Percentiles rank a stretch among this genome's conserved stretches.
Evolutionary conservation across 2,797 vertebrate species (phyloP).

Genomic region (Coregonus sp.): DNA sequence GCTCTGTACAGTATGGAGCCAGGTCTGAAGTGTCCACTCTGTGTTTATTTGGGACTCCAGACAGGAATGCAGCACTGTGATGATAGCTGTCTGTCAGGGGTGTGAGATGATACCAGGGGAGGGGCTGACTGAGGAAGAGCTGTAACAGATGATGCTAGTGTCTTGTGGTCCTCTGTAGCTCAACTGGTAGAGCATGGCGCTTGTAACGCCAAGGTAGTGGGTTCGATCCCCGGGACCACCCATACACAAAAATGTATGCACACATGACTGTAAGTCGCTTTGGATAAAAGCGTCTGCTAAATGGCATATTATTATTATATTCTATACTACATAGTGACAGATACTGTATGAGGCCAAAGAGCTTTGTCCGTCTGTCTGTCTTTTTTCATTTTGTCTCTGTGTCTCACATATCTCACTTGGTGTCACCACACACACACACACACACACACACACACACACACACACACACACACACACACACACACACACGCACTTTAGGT

Average conservation of each 20-base stretch:
- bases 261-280: too few relatives aligned
- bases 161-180: background rate
- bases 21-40: background rate
- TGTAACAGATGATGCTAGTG: background rate
- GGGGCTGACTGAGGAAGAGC: background rate
- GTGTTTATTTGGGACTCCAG: slow-evolving; percentile 2
- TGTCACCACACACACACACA: too few relatives aligned
- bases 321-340: background rate
- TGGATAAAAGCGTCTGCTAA: too few relatives aligned
- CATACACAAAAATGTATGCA: too few relatives aligned
- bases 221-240: too few relatives aligned
- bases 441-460: background rate
- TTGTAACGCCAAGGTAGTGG: too few relatives aligned
- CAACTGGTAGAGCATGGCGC: too few relatives aligned
- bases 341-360: background rate
- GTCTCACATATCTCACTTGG: too few relatives aligned
- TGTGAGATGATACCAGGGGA: background rate
- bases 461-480: slow-evolving; percentile 10
- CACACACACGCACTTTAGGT: too few relatives aligned
- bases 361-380: background rate
- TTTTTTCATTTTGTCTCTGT: too few relatives aligned
- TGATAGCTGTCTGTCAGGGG: background rate
- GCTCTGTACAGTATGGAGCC: background rate
- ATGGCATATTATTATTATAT: too few relatives aligned
- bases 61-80: slow-evolving; percentile 1